Percentiles rank a stretch among this genome's conserved stretches.
phyloP scores from a whole-genome alignment of 2,888 invertebrate species.

The Prenolepis imparis region DNA sequence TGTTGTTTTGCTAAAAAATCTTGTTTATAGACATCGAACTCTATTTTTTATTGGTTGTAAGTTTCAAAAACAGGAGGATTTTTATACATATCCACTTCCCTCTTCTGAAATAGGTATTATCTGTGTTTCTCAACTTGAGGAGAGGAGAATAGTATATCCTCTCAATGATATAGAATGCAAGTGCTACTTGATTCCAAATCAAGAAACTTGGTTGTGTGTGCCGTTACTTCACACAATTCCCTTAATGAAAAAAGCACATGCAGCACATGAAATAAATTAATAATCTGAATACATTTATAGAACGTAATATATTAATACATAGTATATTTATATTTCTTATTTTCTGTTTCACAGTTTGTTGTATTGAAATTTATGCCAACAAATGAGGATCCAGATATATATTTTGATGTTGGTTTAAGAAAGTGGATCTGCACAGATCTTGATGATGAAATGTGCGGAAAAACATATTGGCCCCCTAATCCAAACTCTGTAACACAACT shows the following conservation, averaged over 20 bases:
- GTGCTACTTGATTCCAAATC: slow-evolving; percentile 10
- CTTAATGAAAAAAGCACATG: not conserved
- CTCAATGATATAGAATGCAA: not conserved
- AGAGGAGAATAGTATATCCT: not conserved
- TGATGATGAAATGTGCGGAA: no score
- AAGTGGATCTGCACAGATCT: no score
- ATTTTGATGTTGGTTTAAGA: not conserved
- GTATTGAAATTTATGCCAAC: not conserved
- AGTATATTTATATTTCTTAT: not conserved
- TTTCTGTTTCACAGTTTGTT: not conserved
- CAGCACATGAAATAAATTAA: not conserved
- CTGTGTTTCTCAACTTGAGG: not conserved
- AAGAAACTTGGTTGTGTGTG: not conserved
- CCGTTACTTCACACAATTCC: not conserved
- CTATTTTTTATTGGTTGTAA: slow-evolving; percentile 6
- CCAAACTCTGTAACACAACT: not conserved
- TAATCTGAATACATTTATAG: not conserved
- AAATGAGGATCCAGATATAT: not conserved
- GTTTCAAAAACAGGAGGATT: not conserved
- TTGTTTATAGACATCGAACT: not conserved
- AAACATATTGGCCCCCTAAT: not conserved
- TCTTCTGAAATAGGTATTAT: slow-evolving; percentile 6
- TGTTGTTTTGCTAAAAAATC: not conserved
- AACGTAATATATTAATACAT: not conserved
- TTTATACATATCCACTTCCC: slow-evolving; percentile 13